Conservation (phyloP, 1,140 invertebrate genomes). For the Drosophila kanapiae region DNA sequence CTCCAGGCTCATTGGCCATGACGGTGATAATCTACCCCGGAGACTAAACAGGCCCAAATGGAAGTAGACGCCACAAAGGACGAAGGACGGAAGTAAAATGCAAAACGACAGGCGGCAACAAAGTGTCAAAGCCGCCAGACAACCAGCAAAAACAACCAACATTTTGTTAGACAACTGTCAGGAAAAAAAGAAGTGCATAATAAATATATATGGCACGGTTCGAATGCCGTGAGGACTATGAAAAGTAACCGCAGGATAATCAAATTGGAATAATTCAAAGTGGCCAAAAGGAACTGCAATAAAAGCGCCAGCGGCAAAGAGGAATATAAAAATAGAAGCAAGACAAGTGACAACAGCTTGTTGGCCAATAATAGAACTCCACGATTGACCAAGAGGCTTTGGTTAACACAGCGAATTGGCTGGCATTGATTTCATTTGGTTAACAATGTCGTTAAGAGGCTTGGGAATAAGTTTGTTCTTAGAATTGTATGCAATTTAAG, state of each 20-base stretch:
- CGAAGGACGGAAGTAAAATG: slow-evolving; percentile 25
- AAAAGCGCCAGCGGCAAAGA: not conserved
- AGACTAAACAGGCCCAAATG: slow-evolving; percentile 53
- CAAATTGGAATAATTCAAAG: slow-evolving; percentile 60
- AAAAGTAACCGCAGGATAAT: slow-evolving; percentile 55
- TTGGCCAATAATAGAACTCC: slow-evolving; percentile 6
- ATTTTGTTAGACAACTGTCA: slow-evolving; percentile 59
- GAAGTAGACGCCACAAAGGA: slow-evolving; percentile 19
- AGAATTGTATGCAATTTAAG: not conserved
- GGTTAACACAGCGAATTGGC: slow-evolving; percentile 17
- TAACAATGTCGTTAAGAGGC: slow-evolving; percentile 15
- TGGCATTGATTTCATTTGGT: slow-evolving; percentile 20
- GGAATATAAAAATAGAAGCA: not conserved
- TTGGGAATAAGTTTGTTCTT: slow-evolving; percentile 2
- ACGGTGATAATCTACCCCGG: slow-evolving; percentile 64
- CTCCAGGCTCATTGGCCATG: slow-evolving; percentile 41
- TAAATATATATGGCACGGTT: slow-evolving; percentile 41
- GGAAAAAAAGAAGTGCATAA: slow-evolving; percentile 51
- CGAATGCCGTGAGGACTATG: slow-evolving; percentile 1
- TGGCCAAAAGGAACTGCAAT: slow-evolving; percentile 22
- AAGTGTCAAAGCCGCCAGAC: slow-evolving; percentile 68
- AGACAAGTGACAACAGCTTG: slow-evolving; percentile 5
- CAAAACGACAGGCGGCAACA: slow-evolving; percentile 47
- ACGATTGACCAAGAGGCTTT: slow-evolving; percentile 17
- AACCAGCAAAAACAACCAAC: slow-evolving; percentile 34